Percentiles rank a stretch among this genome's conserved stretches.
Evolutionary conservation across 2,113 vertebrate species (phyloP).

Genomic region (Coptodon rendalli): DNA sequence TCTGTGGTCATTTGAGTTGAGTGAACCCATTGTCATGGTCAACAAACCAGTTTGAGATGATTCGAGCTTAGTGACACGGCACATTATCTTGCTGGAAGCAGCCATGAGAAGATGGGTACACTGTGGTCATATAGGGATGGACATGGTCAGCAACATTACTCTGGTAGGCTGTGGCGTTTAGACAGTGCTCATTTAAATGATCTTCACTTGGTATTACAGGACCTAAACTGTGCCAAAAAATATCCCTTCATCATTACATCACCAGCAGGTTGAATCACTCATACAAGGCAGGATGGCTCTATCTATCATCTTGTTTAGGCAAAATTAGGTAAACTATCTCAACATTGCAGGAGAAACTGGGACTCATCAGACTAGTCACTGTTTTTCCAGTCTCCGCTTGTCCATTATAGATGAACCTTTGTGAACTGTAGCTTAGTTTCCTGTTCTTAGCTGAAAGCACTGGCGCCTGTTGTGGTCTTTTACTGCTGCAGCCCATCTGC

Average conservation of each 20-base stretch:
- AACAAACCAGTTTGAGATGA: neutral
- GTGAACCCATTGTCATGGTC: neutral
- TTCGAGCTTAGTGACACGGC: too few species aligned
- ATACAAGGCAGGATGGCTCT: neutral
- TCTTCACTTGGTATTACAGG: neutral
- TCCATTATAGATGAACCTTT: neutral
- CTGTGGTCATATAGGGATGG: neutral
- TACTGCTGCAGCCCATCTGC: neutral
- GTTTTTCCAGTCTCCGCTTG: neutral
- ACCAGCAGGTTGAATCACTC: neutral
- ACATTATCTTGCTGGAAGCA: too few species aligned
- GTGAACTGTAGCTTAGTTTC: neutral
- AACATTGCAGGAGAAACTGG: neutral
- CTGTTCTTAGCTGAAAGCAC: neutral
- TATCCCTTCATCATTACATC: neutral
- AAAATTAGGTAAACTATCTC: neutral
- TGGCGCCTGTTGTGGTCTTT: neutral
- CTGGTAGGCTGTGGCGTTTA: neutral
- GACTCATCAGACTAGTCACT: neutral
- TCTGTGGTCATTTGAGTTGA: neutral
- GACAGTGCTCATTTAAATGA: neutral
- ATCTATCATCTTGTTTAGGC: neutral
- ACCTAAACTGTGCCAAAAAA: neutral
- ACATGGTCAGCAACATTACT: neutral
- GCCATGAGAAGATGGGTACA: neutral